Evolutionary conservation across 2,113 vertebrate species (phyloP), one percentile per base, ranked within the genome.

Genomic region (Grammomys surdaster): DNA sequence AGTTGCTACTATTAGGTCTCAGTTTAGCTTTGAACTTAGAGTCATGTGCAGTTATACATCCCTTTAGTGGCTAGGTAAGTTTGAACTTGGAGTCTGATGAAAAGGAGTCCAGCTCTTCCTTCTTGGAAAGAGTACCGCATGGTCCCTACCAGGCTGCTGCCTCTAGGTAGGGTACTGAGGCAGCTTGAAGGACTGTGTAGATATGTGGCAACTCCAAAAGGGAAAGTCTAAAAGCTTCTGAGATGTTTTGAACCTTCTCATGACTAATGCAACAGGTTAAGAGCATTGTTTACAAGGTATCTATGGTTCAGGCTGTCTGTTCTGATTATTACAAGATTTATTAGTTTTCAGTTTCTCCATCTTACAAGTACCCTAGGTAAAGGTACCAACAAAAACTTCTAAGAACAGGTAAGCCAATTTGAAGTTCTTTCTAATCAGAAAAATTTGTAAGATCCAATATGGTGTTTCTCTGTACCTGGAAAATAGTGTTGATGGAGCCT

Each of bases 21-120:
- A 4, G 12, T 9, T 58, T 16, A 31, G 20, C 5, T 63, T 31
- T 58, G 51, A 54, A 60, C 24, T 65, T 72, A 76, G 40, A 67
- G 54, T 91, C 8, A 10, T 8, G 3, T 1, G 28, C 3, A 8
- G 7, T 2, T 36, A 51, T 7, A 33, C 7, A 0, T 20, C 11
- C n/a, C 36, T 72, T 33, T 43, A 0, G 1, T 16, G 40, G 51
- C 65, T 20, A 22, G 9, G 12, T 17, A 24, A 33, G 51, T 51
- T 43, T 46, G 82, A 54, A 0, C 9, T 7, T 43, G 60, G 43
- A 24, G 12, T 33, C 65, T 22, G 5, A 56, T 43, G 2, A 12
- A 24, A 5, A 0, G 36, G 2, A 73, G 1, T 20, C 24, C 43
- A 33, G 19, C 3, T 8, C 36, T 4, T 16, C 65, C 81, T 69